These are phyloP conservation scores for Litocranius walleri DNA, from an alignment of 2,113 vertebrate species.

Conservation along the genomic window DNA sequence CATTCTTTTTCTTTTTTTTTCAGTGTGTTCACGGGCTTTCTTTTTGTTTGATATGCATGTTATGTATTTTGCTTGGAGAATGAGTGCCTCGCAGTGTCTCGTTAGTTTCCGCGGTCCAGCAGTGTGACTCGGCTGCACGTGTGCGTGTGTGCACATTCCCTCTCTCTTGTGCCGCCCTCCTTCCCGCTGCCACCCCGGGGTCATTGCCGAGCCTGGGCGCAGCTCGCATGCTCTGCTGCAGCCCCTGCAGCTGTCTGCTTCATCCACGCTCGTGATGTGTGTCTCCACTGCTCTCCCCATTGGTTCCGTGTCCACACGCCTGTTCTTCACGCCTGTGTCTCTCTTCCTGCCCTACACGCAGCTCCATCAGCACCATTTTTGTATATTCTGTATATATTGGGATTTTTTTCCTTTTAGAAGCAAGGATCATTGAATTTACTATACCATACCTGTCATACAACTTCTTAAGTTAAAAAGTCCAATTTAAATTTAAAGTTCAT, in stretches of 20 bases:
- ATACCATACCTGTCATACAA: neutral
- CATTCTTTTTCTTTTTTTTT: fast-evolving
- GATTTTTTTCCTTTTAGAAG: neutral
- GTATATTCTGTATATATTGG: neutral
- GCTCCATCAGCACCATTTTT: neutral
- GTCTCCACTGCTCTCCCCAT: fast-evolving
- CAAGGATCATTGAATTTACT: neutral
- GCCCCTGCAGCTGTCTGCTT: neutral
- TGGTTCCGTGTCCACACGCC: neutral
- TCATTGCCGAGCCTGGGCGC: fast-evolving
- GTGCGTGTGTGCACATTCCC: fast-evolving
- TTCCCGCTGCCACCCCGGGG: neutral
- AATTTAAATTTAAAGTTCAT: neutral
- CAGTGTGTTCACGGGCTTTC: neutral
- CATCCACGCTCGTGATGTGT: fast-evolving
- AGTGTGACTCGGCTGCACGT: fast-evolving
- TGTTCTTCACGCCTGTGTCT: neutral
- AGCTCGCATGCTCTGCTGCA: fast-evolving
- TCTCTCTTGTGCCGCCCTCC: neutral
- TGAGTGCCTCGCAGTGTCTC: fast-evolving
- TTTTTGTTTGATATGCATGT: fast-evolving
- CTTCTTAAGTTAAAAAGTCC: neutral
- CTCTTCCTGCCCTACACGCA: neutral
- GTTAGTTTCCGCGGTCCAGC: fast-evolving
- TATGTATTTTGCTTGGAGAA: neutral